Percentiles rank a stretch among this genome's conserved stretches.
These are phyloP conservation scores for Micromesistius poutassou DNA, from an alignment of 2,797 vertebrate genomes.

Conservation along the genomic window DNA sequence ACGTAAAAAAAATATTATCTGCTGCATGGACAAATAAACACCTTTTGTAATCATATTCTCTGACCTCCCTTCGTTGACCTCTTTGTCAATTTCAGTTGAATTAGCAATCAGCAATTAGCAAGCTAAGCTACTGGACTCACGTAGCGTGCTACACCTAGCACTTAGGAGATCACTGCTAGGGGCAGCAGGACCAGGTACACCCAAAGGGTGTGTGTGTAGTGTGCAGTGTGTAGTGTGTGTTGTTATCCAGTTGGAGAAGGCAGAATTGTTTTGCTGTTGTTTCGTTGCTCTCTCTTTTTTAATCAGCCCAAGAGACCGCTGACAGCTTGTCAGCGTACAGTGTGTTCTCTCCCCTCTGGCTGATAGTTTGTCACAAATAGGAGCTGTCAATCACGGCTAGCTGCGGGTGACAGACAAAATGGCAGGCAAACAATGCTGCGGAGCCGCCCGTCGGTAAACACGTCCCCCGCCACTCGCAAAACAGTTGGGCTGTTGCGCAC, in stretches of 20 bases:
- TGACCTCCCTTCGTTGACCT: too few relatives aligned
- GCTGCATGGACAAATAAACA: too few relatives aligned
- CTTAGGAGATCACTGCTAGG: too few relatives aligned
- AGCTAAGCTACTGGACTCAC: too few relatives aligned
- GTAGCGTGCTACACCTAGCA: too few relatives aligned
- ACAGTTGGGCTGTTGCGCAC: background rate
- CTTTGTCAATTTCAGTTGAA: too few relatives aligned
- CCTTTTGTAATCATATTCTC: too few relatives aligned
- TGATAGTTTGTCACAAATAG: constrained; percentile 33
- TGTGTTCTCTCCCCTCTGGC: constrained; percentile 4
- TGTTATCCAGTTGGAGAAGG: background rate
- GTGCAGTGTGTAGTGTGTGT: background rate
- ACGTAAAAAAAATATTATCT: too few relatives aligned
- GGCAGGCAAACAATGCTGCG: background rate
- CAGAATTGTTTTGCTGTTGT: background rate
- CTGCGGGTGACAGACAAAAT: constrained; percentile 22
- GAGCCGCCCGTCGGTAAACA: background rate
- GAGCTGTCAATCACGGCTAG: constrained; percentile 19
- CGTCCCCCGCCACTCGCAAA: background rate
- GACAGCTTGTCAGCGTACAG: constrained; percentile 36
- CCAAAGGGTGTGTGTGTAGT: background rate
- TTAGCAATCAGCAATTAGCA: too few relatives aligned
- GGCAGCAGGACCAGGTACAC: too few relatives aligned
- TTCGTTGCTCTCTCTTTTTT: constrained; percentile 43
- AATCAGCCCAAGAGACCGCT: constrained; percentile 48